Conservation (phyloP, 1,140 invertebrate species). For the Cydia fagiglandana region DNA sequence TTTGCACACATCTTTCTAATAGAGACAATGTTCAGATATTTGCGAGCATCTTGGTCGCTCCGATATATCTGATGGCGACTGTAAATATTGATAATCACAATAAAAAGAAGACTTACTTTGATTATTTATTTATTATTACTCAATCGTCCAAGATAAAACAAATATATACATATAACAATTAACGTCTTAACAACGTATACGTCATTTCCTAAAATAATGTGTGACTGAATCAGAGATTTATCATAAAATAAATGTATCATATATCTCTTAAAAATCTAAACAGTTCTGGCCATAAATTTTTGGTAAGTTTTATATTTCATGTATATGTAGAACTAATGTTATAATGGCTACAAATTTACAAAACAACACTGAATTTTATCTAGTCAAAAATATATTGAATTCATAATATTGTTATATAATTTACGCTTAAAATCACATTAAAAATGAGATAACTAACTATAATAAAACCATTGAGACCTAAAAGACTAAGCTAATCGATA, state of each 20-base stretch:
- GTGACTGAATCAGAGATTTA: not conserved
- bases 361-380: not conserved
- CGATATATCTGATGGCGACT: no score
- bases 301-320: not conserved
- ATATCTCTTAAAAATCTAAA: not conserved
- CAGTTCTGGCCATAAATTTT: not conserved
- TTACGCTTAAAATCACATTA: not conserved
- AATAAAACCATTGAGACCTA: not conserved
- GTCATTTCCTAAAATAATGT: not conserved
- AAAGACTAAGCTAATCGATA: no score
- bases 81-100: not conserved
- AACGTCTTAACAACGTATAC: not conserved
- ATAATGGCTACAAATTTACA: not conserved
- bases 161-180: constrained; percentile 12
- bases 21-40: no score
- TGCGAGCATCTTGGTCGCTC: no score
- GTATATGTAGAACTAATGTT: not conserved
- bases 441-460: not conserved
- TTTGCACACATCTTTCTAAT: no score
- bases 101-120: not conserved
- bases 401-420: not conserved
- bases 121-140: not conserved
- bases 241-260: not conserved
- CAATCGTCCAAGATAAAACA: constrained; percentile 11
- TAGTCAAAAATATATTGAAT: not conserved